phyloP scores from a whole-genome alignment of 2,113 vertebrate species.

The Sisor rabdophorus region DNA sequence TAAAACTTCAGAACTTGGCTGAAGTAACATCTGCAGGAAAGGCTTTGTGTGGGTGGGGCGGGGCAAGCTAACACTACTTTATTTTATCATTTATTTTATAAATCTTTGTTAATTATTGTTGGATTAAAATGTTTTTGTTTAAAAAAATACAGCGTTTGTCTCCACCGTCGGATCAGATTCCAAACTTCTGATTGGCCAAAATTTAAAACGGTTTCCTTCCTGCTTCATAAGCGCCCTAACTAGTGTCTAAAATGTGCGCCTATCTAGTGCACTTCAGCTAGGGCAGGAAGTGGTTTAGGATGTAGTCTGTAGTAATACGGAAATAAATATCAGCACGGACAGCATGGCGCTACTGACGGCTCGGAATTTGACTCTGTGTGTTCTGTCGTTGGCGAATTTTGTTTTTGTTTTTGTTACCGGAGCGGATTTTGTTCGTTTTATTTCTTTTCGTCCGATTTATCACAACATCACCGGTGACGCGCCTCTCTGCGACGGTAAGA shows the following conservation, averaged over 20 bases:
- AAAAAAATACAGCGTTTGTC: background rate
- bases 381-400: constrained; percentile 61
- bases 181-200: background rate
- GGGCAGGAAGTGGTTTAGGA: background rate
- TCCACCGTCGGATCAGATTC: background rate
- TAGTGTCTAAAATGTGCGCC: background rate
- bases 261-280: background rate
- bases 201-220: background rate
- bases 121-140: no score
- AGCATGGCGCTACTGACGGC: constrained; percentile 65
- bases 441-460: constrained; percentile 75
- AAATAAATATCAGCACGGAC: background rate
- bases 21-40: no score
- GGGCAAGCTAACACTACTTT: no score
- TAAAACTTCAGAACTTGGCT: no score
- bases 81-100: no score
- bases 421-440: constrained; percentile 70
- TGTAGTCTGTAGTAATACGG: background rate
- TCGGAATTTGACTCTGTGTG: constrained; percentile 52
- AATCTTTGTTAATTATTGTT: no score
- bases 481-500: constrained; percentile 63
- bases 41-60: no score
- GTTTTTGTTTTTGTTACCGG: constrained; percentile 71
- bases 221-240: background rate
- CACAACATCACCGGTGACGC: constrained; percentile 72